Evolutionary conservation across 2,113 vertebrate genomes (phyloP).

Genomic region (Acanthochromis polyacanthus): DNA sequence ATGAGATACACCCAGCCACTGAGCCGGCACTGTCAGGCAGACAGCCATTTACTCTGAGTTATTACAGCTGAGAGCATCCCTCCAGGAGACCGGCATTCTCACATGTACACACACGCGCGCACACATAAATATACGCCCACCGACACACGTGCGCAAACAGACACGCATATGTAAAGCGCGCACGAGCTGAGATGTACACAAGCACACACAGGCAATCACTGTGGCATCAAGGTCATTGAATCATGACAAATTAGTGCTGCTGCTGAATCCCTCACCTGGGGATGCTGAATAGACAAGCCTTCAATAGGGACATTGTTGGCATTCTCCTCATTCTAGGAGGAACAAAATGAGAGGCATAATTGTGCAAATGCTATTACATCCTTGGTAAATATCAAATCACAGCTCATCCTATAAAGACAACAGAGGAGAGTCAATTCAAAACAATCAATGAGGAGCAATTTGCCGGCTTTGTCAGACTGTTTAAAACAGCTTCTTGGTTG

Average conservation of each 20-base stretch:
- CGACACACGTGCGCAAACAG: conserved; percentile 29
- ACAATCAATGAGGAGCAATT: conserved; percentile 24
- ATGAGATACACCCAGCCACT: conserved; percentile 55
- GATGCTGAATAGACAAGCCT: conserved; percentile 88
- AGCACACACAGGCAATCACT: conserved; percentile 46
- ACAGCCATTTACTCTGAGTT: conserved; percentile 72
- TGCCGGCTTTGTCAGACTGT: conserved; percentile 1
- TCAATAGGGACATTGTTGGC: conserved; percentile 86
- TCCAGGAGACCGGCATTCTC: conserved; percentile 51
- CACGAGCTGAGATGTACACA: conserved; percentile 18
- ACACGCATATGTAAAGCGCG: conserved; percentile 3
- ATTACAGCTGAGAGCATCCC: conserved; percentile 75
- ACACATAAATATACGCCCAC: neutral
- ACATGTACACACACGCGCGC: neutral
- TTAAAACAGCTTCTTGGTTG: conserved; percentile 21
- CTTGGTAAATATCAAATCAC: conserved; percentile 55
- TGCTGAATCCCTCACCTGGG: conserved; percentile 83
- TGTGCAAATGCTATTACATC: conserved; percentile 56
- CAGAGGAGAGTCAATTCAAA: conserved; percentile 32
- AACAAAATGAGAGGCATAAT: conserved; percentile 67
- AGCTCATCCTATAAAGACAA: conserved; percentile 36
- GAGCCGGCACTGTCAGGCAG: conserved; percentile 57
- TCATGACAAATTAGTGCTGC: conserved; percentile 76
- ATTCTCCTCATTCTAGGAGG: conserved; percentile 82
- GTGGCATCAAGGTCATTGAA: conserved; percentile 73